Conservation (phyloP, 1,140 invertebrate genomes). For the Lutraria rhynchaena region DNA sequence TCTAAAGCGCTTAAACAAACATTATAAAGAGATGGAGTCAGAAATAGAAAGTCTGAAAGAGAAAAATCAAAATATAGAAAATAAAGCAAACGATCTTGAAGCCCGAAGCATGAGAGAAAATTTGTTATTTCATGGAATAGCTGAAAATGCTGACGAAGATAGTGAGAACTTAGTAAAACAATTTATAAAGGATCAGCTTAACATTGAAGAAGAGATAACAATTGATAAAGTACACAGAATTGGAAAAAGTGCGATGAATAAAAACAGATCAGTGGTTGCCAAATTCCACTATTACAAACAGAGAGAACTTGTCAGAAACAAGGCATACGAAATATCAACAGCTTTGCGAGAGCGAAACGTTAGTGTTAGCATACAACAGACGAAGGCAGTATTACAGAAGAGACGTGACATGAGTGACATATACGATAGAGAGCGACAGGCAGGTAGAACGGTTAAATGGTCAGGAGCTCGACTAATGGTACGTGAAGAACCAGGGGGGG, state of each 20-base stretch:
- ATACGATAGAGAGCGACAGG: background rate
- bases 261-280: background rate
- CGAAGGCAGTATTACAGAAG: conserved; percentile 2
- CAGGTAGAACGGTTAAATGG: background rate
- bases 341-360: background rate
- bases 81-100: background rate
- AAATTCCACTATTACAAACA: conserved; percentile 12
- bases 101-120: conserved; percentile 1
- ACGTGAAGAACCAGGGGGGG: conserved; percentile 5
- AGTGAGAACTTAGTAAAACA: background rate
- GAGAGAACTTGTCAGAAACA: background rate
- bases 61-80: background rate
- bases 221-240: background rate
- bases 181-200: conserved; percentile 3
- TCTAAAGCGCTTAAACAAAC: conserved; percentile 4
- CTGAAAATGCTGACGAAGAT: background rate
- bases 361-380: background rate
- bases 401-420: background rate
- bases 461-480: background rate
- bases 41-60: background rate
- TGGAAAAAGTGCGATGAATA: background rate
- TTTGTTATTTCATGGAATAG: conserved; percentile 3
- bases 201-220: background rate
- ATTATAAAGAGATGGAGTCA: background rate
- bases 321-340: background rate